Evolutionary conservation across 2,888 invertebrate species (phyloP).

Genomic region (Ectemnius continuus): DNA sequence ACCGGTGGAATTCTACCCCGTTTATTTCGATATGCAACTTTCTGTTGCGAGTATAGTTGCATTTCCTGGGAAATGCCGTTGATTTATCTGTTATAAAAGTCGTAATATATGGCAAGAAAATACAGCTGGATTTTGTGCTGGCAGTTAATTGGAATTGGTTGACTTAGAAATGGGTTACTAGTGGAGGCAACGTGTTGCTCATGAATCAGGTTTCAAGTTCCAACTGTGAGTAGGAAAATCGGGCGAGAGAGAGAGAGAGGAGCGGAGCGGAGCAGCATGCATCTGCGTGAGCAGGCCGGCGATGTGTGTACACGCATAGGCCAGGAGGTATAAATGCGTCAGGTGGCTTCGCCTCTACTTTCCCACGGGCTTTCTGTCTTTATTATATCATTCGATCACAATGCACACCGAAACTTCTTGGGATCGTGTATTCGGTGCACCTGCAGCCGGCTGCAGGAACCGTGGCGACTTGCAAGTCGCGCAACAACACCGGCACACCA

Average conservation of each 20-base stretch:
- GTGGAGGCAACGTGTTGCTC: too few species aligned
- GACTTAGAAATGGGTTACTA: too few species aligned
- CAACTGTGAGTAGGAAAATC: not conserved
- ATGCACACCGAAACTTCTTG: constrained; percentile 71
- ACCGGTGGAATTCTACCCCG: constrained; percentile 5
- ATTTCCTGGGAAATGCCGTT: not conserved
- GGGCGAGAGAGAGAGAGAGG: too few species aligned
- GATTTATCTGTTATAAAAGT: not conserved
- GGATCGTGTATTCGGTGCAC: constrained; percentile 66
- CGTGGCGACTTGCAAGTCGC: constrained; percentile 57
- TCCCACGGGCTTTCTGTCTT: constrained; percentile 74
- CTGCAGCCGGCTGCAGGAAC: constrained; percentile 71
- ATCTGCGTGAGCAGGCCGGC: too few species aligned
- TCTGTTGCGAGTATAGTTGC: too few species aligned
- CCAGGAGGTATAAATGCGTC: constrained; percentile 67
- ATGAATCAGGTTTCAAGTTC: too few species aligned
- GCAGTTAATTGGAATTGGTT: too few species aligned
- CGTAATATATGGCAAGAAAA: too few species aligned
- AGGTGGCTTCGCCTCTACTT: constrained; percentile 73
- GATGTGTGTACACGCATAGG: constrained; percentile 18
- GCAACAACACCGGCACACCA: constrained; percentile 50
- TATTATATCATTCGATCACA: constrained; percentile 77
- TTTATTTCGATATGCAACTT: too few species aligned
- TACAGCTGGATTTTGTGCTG: too few species aligned
- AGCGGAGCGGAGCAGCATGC: not conserved